Conservation (phyloP, 2,797 vertebrate species). For the Amazona finschi region DNA sequence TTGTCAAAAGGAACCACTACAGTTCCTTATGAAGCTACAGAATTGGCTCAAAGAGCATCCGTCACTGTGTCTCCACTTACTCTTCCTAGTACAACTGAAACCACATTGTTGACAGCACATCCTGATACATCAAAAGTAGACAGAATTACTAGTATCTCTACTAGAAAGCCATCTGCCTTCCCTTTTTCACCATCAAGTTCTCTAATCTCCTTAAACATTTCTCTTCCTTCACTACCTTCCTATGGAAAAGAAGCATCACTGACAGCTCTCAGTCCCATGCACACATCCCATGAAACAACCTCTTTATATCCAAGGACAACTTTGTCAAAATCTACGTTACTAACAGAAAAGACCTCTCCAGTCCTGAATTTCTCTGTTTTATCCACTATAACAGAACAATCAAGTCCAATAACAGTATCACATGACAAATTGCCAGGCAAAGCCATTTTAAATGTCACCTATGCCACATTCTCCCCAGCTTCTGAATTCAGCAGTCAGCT, state of each 20-base stretch:
- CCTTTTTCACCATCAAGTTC: not conserved
- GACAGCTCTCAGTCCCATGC: not conserved
- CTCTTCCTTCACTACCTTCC: not conserved
- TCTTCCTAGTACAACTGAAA: not conserved
- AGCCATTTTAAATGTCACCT: constrained; percentile 42
- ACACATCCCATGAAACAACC: not conserved
- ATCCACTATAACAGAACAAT: not conserved
- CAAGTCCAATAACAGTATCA: not conserved
- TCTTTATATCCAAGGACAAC: not conserved
- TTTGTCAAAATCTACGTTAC: not conserved
- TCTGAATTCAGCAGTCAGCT: constrained; percentile 12
- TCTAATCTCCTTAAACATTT: not conserved
- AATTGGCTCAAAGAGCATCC: not conserved
- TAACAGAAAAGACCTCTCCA: not conserved
- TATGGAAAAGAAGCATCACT: not conserved
- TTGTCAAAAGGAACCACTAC: not conserved
- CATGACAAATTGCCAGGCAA: constrained; percentile 29
- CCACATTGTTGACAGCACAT: not conserved
- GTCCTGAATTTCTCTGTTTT: not conserved
- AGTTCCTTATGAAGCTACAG: not conserved
- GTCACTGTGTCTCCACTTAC: not conserved
- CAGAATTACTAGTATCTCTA: not conserved
- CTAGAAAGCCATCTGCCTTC: not conserved
- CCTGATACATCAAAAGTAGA: not conserved
- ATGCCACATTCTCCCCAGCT: constrained; percentile 35